These are phyloP conservation scores for Microtus ochrogaster DNA, from an alignment of 2,113 vertebrate species.

Conservation along the genomic window DNA sequence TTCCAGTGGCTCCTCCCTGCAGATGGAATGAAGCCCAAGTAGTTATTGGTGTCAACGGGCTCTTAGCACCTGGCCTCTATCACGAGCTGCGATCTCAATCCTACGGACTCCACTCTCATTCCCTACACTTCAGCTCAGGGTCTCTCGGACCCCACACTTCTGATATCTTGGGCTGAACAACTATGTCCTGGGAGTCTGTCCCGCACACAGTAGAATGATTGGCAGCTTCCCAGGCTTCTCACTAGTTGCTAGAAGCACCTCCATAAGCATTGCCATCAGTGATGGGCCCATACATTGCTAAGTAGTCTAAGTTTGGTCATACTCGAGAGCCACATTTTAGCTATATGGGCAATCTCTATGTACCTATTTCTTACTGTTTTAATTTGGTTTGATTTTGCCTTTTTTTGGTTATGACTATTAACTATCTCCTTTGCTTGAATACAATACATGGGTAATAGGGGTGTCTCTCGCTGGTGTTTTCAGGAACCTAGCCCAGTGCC, in stretches of 20 bases:
- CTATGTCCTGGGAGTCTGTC: neutral
- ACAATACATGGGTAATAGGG: neutral
- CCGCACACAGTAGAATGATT: neutral
- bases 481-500: neutral
- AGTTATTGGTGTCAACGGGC: neutral
- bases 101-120: neutral
- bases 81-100: neutral
- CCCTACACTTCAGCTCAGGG: neutral
- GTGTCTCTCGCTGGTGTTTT: neutral
- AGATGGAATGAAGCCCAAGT: conserved; percentile 8
- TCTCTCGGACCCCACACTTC: neutral
- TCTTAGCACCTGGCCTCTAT: neutral
- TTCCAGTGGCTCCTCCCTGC: neutral
- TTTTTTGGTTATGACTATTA: neutral
- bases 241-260: neutral
- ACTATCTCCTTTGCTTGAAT: neutral
- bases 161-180: neutral
- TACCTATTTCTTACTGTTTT: neutral
- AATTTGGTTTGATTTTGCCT: neutral
- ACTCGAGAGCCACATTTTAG: neutral
- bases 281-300: neutral
- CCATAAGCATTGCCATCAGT: neutral
- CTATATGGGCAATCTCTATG: neutral
- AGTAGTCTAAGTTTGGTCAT: neutral
- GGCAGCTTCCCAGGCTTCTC: neutral